phyloP scores from a whole-genome alignment of 1,140 invertebrate genomes.

The Leptopilina clavipes region DNA sequence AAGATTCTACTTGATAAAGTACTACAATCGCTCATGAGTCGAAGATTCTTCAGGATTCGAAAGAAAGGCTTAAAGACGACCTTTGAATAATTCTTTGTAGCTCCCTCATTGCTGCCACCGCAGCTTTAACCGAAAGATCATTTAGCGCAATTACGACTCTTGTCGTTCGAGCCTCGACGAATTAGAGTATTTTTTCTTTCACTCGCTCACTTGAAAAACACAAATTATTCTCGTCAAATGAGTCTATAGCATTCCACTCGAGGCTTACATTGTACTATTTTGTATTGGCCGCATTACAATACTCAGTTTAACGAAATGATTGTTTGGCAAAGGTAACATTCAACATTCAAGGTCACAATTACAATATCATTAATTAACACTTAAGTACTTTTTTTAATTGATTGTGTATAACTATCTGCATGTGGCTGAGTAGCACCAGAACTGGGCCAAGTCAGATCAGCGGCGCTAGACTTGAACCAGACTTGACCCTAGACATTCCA shows the following conservation, averaged over 20 bases:
- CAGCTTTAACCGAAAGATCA: conserved; percentile 29
- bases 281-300: not conserved
- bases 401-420: too few species aligned
- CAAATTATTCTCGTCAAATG: conserved; percentile 1
- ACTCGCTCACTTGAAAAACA: conserved; percentile 12
- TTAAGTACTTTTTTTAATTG: too few species aligned
- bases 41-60: not conserved
- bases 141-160: conserved; percentile 50
- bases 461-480: too few species aligned
- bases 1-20: not conserved
- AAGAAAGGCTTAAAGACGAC: not conserved
- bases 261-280: not conserved
- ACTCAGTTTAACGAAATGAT: not conserved
- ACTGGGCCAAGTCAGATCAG: too few species aligned
- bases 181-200: conserved; percentile 34
- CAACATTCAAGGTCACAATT: too few species aligned
- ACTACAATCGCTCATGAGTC: not conserved
- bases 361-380: too few species aligned
- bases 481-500: too few species aligned
- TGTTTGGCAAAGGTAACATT: not conserved
- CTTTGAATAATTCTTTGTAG: conserved; percentile 4
- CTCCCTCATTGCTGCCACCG: not conserved
- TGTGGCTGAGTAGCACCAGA: too few species aligned
- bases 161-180: conserved; percentile 38
- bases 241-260: conserved; percentile 37